phyloP scores from a whole-genome alignment of 2,113 vertebrate species.

The Hydrolagus affinis region DNA sequence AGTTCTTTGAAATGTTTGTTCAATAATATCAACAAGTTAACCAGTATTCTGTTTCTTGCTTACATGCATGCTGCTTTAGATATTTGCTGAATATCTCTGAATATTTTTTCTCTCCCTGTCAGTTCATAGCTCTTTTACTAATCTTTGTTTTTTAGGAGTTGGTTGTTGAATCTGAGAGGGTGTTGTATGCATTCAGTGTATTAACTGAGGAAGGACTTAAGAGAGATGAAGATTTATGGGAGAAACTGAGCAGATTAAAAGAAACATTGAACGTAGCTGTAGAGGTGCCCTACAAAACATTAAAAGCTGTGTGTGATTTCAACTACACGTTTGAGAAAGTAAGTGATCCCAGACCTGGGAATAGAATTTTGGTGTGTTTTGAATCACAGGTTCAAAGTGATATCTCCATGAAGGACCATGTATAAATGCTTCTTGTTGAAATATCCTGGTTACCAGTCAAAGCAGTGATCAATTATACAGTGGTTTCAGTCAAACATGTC shows the following conservation, averaged over 20 bases:
- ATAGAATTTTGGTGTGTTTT: background rate
- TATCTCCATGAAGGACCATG: background rate
- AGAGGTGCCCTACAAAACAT: constrained; percentile 42
- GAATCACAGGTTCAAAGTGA: background rate
- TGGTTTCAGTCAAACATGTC: background rate
- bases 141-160: constrained; percentile 41
- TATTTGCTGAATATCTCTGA: background rate
- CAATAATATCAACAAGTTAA: too few relatives aligned
- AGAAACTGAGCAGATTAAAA: constrained; percentile 45
- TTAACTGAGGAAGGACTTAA: constrained; percentile 13
- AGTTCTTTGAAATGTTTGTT: too few relatives aligned
- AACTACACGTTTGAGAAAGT: constrained; percentile 48
- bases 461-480: too few relatives aligned
- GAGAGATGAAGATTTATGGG: constrained; percentile 41
- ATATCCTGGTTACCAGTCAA: background rate
- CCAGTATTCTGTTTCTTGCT: too few relatives aligned
- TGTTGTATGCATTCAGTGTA: constrained; percentile 43
- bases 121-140: too few relatives aligned
- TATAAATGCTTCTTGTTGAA: background rate
- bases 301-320: constrained; percentile 47
- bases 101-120: too few relatives aligned
- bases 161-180: constrained; percentile 46
- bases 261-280: constrained; percentile 42
- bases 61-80: background rate
- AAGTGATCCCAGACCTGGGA: constrained; percentile 12